Evolutionary conservation across 2,113 vertebrate species (phyloP).

Genomic region (Oncorhynchus kisutch): DNA sequence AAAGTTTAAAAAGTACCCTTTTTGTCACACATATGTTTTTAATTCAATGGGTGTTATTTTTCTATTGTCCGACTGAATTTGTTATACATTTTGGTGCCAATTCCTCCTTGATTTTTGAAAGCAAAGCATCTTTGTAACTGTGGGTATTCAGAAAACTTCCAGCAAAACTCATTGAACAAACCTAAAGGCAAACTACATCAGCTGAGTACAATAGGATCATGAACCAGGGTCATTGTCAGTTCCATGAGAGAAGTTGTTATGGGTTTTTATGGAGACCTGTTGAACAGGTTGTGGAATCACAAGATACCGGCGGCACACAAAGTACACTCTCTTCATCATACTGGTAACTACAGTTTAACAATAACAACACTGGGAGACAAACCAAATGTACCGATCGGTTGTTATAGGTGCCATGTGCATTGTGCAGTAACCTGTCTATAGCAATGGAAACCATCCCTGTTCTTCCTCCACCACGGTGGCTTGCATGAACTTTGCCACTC

Average conservation of each 20-base stretch:
- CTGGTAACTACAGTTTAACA: conserved; percentile 40
- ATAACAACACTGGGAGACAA: conserved; percentile 47
- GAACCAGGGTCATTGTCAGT: conserved; percentile 41
- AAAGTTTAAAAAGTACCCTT: conserved; percentile 70
- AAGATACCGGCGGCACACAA: conserved; percentile 23
- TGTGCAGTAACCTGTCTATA: conserved; percentile 61
- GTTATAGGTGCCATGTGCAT: conserved; percentile 59
- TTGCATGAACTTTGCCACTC: conserved; percentile 61
- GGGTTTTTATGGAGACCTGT: conserved; percentile 54
- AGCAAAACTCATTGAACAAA: conserved; percentile 24
- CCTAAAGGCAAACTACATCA: conserved; percentile 24
- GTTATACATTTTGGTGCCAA: conserved; percentile 71
- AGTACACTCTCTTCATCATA: conserved; percentile 49
- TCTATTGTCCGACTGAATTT: conserved; percentile 69
- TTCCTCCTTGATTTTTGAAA: conserved; percentile 63
- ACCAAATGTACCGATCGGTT: conserved; percentile 55
- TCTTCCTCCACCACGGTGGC: conserved; percentile 74
- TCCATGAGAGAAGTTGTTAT: conserved; percentile 54
- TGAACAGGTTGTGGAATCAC: conserved; percentile 64
- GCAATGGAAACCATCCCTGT: conserved; percentile 68
- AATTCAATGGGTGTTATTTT: conserved; percentile 79
- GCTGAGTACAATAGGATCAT: conserved; percentile 48
- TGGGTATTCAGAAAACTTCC: conserved; percentile 56
- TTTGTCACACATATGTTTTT: conserved; percentile 73
- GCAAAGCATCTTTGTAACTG: conserved; percentile 75